Evolutionary conservation across 2,888 invertebrate species (phyloP).

Genomic region (Xestoiulus laeticollis): DNA sequence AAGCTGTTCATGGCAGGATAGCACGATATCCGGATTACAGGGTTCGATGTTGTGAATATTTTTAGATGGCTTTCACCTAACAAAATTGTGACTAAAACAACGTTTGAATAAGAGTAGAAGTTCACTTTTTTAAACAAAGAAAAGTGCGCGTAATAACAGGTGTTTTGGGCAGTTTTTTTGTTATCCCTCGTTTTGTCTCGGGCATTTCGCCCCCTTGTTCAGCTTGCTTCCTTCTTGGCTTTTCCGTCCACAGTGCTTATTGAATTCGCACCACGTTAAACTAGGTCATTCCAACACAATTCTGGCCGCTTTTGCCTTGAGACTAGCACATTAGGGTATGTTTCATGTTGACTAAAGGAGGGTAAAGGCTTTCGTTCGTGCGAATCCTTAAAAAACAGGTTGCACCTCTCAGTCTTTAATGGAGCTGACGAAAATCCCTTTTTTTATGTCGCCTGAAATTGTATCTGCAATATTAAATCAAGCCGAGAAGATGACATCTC

Average conservation of each 20-base stretch:
- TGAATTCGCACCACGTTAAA: background rate
- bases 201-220: background rate
- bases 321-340: conserved; percentile 29
- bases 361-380: background rate
- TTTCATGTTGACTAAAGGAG: background rate
- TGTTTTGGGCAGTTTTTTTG: background rate
- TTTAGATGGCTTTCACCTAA: no score
- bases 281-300: background rate
- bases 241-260: background rate
- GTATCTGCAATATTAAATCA: background rate
- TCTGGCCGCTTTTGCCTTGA: conserved; percentile 9
- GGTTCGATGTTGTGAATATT: no score
- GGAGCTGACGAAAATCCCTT: background rate
- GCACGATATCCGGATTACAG: background rate
- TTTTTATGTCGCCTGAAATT: conserved; percentile 27
- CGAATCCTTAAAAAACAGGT: background rate
- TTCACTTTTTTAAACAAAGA: background rate
- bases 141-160: conserved; percentile 31
- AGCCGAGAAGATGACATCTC: conserved; percentile 10
- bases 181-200: background rate
- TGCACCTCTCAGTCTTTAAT: background rate
- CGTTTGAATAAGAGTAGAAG: no score
- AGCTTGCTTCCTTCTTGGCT: background rate
- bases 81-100: background rate
- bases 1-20: background rate